Conservation (phyloP, 1,140 invertebrate species). For the Lerema accius region DNA sequence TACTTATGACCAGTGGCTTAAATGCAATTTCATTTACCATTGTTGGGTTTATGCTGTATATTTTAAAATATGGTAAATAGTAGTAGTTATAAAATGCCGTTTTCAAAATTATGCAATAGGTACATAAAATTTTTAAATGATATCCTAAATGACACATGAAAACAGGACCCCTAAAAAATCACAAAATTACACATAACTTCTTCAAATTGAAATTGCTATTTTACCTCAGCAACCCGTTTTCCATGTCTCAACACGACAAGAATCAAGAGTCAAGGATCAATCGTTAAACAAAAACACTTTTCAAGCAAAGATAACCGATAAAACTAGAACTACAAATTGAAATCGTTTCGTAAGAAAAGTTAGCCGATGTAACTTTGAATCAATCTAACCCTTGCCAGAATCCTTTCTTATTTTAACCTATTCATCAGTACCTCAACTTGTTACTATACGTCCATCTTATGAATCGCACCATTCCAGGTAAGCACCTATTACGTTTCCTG, state of each 20-base stretch:
- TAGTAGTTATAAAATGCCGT: too few relatives aligned
- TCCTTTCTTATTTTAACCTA: conserved; percentile 30
- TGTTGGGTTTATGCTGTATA: too few relatives aligned
- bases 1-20: conserved; percentile 62
- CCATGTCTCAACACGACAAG: too few relatives aligned
- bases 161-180: too few relatives aligned
- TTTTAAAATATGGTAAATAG: too few relatives aligned
- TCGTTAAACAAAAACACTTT: conserved; percentile 5
- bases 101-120: too few relatives aligned
- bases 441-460: conserved; percentile 43
- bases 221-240: too few relatives aligned
- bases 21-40: conserved; percentile 53
- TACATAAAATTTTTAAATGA: too few relatives aligned
- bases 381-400: conserved; percentile 24
- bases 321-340: conserved; percentile 23
- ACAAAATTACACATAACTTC: too few relatives aligned
- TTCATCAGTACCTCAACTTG: conserved; percentile 42
- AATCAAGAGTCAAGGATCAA: not conserved
- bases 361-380: conserved; percentile 23
- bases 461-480: conserved; percentile 49
- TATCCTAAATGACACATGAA: too few relatives aligned
- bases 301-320: conserved; percentile 21
- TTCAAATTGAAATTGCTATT: too few relatives aligned
- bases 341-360: conserved; percentile 18
- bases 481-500: conserved; percentile 49